Conservation (phyloP, 2,113 vertebrate species). For the Gopherus flavomarginatus region DNA sequence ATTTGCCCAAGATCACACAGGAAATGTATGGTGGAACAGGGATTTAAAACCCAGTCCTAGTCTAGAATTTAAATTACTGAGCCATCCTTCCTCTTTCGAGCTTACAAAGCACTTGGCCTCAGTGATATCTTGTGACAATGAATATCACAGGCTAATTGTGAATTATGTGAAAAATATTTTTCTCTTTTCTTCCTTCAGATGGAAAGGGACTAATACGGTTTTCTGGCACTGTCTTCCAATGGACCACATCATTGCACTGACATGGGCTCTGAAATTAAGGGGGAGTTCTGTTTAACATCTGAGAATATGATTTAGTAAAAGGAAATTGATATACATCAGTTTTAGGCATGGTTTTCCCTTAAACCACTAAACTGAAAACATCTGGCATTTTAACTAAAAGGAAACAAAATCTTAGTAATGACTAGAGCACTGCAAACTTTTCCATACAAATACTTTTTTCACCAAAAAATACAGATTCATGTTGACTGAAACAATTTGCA, state of each 20-base stretch:
- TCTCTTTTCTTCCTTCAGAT: neutral
- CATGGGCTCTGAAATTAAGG: neutral
- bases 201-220: neutral
- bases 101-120: neutral
- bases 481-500: neutral
- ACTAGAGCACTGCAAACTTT: neutral
- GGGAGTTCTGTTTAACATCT: conserved; percentile 9
- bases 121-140: neutral
- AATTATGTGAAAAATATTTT: neutral
- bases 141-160: neutral
- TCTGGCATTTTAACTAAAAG: neutral
- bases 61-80: neutral
- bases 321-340: neutral
- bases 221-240: neutral
- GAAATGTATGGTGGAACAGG: neutral
- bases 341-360: conserved; percentile 9
- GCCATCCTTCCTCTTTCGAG: neutral
- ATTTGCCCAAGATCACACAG: too few species aligned
- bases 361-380: neutral
- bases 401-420: neutral
- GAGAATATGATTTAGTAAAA: neutral
- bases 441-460: neutral
- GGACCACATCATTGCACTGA: neutral
- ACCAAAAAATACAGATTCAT: neutral
- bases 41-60: neutral